Evolutionary conservation across 1,140 invertebrate species (phyloP), one percentile per base, ranked within the genome.

Genomic region (Tachypleus tridentatus): DNA sequence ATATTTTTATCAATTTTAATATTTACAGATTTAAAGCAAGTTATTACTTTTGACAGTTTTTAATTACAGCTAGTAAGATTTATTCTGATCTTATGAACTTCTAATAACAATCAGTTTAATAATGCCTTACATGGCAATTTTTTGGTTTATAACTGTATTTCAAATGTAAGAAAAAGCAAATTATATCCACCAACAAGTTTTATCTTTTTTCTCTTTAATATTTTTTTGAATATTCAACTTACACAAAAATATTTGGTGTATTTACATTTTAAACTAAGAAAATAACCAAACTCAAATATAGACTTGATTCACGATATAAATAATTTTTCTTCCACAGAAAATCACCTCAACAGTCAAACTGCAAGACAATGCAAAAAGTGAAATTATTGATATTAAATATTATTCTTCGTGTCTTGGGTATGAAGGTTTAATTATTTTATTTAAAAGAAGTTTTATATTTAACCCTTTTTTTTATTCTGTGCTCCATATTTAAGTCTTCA

Each of bases 281-380:
- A 29, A 29, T 29, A 29, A 29, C 29, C 29, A 29, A 29, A 29
- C 29, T 29, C 29, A 29, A 29, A 7, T 67, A 52, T 51, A 4
- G 65, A 54, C 52, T 11, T 65, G 9, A 60, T 59, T 65, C 9
- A 57, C 64, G 49, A 58, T 3, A 9, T 9, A 8, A 66, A 48
- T 51, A 71, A 7, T n/a, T 64, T 56, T 68, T 29, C 67, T 75
- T 72, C 74, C 80, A 66, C 71, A 88, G 88, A 89, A 89, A 87
- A 97, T 97, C 72, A 89, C 91, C 6, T 95, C 91, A 10, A 86
- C 88, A 1, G 87, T 97, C 1, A 88, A 92, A 79, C 86, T 97
- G 83, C 92, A 91, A 76, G 91, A 94, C 70, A 94, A 91, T 67
- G 87, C 91, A n/a, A 87, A 86, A 59, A 88, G 87, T 70, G 83